Conservation (phyloP, 2,113 vertebrate species). For the Microtus richardsoni region DNA sequence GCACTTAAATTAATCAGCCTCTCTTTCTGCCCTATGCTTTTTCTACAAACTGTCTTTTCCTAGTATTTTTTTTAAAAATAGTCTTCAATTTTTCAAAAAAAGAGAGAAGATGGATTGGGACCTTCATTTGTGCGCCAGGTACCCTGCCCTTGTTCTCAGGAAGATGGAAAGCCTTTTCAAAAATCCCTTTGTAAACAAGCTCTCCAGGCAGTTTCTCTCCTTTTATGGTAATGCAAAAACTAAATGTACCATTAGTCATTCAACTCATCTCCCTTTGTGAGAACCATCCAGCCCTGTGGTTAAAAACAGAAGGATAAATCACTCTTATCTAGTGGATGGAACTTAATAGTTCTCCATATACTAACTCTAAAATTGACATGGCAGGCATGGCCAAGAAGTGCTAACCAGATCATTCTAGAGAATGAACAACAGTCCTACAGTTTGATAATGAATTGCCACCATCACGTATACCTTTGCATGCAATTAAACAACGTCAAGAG, state of each 20-base stretch:
- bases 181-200: constrained; percentile 43
- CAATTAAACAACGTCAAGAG: constrained; percentile 10
- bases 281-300: constrained; percentile 40
- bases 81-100: constrained; percentile 55
- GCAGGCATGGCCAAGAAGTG: neutral
- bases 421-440: constrained; percentile 38
- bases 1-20: constrained; percentile 42
- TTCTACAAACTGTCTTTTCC: constrained; percentile 17
- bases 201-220: constrained; percentile 25
- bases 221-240: constrained; percentile 45
- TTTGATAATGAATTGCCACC: constrained; percentile 37
- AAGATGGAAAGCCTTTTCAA: constrained; percentile 56
- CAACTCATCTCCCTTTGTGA: constrained; percentile 44
- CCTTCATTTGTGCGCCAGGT: neutral
- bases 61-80: neutral
- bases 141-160: neutral
- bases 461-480: constrained; percentile 4
- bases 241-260: constrained; percentile 55
- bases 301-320: constrained; percentile 57
- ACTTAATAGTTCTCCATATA: constrained; percentile 35
- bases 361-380: constrained; percentile 26
- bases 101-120: constrained; percentile 23
- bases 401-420: neutral
- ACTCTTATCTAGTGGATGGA: constrained; percentile 48
- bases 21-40: constrained; percentile 9